Base-by-base conservation (phyloP, 2,113 vertebrate genomes). In the Mastomys natalensis region DNA sequence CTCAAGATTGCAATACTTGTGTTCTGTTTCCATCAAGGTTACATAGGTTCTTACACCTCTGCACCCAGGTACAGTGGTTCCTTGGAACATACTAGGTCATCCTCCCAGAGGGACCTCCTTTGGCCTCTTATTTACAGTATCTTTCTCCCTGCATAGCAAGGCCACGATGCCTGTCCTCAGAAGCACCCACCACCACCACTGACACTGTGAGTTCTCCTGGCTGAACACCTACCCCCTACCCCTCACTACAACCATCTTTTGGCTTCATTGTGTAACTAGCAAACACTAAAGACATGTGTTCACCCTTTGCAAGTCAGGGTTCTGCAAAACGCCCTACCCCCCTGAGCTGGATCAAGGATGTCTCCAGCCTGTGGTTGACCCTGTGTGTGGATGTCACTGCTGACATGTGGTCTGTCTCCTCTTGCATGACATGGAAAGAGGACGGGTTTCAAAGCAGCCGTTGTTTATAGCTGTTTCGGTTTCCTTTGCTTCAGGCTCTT, bases 391-490 rank as follows among this genome's bases (percentile, higher is more conserved):
- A 91, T 96, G 60, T 97, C 92, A 94, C 96, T 96, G 97, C 0
- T 3, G 96, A 96, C 98, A 98, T 21, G 45, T 97, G 98, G 98
- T 94, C 73, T 68, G 78, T 96, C 97, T 98, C 96, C 86, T 97
- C 93, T 96, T 96, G 95, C 97, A 95, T 97, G 98, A 97, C 98
- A 97, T 97, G 97, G 85, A 97, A 98, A 98, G 97, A 94, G 97
- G 97, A 96, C 96, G 85, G 96, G 98, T 98, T 98, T 98, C 98
- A 98, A 98, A 99, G 98, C 96, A 0, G 93, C 97, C 98, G 96
- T 98, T 98, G 98, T 99, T 99, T 98, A 98, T 98, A 96, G 95
- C 97, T 97, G 96, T 45, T 98, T 98, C 55, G 97, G 97, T 97
- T 98, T 96, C 94, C 98, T 98, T 98, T 94, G 98, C 98, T 98